Base-by-base conservation (phyloP, 2,113 vertebrate genomes). In the Todiramphus chloris region DNA sequence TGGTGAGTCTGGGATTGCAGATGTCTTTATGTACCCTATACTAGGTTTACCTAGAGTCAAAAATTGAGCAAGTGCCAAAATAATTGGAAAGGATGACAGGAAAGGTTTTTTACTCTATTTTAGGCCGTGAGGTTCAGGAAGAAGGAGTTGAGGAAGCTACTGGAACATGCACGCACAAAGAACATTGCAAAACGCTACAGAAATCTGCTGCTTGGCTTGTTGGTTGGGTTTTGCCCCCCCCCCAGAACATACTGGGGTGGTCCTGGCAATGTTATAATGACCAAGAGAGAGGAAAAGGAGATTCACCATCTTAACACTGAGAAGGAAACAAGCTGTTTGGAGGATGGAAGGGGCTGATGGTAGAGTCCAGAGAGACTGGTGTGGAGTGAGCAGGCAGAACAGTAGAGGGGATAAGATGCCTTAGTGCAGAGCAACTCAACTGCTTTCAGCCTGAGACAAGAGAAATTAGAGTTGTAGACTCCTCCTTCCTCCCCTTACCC, bases 111-210 rank as follows among this genome's bases (percentile, higher is more conserved):
- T 70, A 17, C 70, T 85, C 68, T 94, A 37, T 90, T 95, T 94
- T 92, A 72, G 73, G 35, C 73, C 2, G 0, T 43, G 68, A 81
- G 74, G 43, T 85, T 93, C 94, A 91, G 87, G 87, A 92, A 75
- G 80, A 66, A 85, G 77, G 69, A 95, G 25, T 10, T 76, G 58
- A 94, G 84, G 94, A 96, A 96, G 87, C 69, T 94, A 41, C 58
- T 66, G 78, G 59, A 62, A 35, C 17, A 17, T 24, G 24, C 41
- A 25, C 23, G 31, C 20, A 76, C 5, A 83, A 80, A 67, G 63
- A 73, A 48, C 51, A 12, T 16, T 39, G 39, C 15, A 64, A 75
- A 84, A 56, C 3, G 3, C 11, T 19, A 6, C 3, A 73, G 64
- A 78, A 62, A 46, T 44, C 6, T 24, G 33, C 28, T 55, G 10